Conservation (phyloP, 2,888 invertebrate genomes). For the Lymantria dispar region DNA sequence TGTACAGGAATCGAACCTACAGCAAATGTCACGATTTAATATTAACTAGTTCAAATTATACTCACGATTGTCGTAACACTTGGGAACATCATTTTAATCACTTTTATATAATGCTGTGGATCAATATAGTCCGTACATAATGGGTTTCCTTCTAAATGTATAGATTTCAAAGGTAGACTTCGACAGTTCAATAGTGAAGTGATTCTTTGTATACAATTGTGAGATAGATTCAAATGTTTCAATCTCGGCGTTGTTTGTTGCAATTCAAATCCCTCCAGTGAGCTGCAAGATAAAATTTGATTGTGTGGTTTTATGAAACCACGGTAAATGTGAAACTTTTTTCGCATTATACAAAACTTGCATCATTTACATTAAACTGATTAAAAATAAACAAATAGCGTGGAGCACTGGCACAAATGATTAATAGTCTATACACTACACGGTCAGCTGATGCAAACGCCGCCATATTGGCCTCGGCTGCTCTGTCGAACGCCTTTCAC, state of each 20-base stretch:
- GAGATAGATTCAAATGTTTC: conserved; percentile 51
- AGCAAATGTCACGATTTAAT: too few relatives aligned
- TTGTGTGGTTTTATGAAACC: too few relatives aligned
- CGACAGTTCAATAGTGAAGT: conserved; percentile 46
- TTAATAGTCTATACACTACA: too few relatives aligned
- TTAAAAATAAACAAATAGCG: too few relatives aligned
- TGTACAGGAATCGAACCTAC: too few relatives aligned
- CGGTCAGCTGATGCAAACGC: too few relatives aligned
- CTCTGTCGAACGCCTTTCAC: too few relatives aligned
- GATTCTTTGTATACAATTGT: conserved; percentile 50
- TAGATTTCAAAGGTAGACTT: conserved; percentile 64
- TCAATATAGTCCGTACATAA: conserved; percentile 85
- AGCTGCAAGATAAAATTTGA: conserved; percentile 37
- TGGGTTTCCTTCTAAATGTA: conserved; percentile 87
- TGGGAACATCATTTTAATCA: conserved; percentile 77
- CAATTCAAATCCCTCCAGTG: conserved; percentile 54
- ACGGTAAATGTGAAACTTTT: too few relatives aligned
- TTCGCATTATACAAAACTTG: too few relatives aligned
- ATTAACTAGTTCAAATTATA: conserved; percentile 12
- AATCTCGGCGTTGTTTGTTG: conserved; percentile 42
- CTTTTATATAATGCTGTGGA: conserved; percentile 82
- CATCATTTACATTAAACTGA: too few relatives aligned
- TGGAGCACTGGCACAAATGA: too few relatives aligned
- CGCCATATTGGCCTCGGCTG: too few relatives aligned
- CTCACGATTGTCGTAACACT: conserved; percentile 76